These are phyloP conservation scores for Melipona quadrifasciata DNA, from an alignment of 1,140 invertebrate species.

Conservation along the genomic window DNA sequence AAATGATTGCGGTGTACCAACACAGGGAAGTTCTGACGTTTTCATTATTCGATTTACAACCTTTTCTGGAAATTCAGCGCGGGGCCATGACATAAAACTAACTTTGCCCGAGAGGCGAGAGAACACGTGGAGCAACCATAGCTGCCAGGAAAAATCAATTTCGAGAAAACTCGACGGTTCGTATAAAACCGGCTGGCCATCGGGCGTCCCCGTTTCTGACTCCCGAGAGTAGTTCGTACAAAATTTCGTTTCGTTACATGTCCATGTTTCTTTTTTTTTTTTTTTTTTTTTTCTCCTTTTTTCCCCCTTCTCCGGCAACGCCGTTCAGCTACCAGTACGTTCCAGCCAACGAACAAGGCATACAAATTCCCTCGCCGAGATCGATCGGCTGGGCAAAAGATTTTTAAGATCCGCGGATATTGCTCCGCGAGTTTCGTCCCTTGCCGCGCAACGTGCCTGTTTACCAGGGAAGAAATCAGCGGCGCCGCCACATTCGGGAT, in stretches of 20 bases:
- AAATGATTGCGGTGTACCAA: slow-evolving; percentile 61
- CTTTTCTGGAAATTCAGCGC: slow-evolving; percentile 66
- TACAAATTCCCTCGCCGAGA: slow-evolving; percentile 16
- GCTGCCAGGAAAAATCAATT: slow-evolving; percentile 68
- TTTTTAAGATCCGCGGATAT: not conserved
- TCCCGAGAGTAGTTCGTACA: slow-evolving; percentile 39
- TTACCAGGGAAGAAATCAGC: slow-evolving; percentile 43
- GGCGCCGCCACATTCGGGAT: slow-evolving; percentile 24
- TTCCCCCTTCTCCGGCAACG: slow-evolving; percentile 2
- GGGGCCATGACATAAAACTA: slow-evolving; percentile 66
- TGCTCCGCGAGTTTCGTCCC: not conserved
- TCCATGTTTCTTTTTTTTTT: slow-evolving; percentile 21
- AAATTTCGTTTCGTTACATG: slow-evolving; percentile 58
- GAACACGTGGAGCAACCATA: slow-evolving; percentile 51
- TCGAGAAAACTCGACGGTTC: slow-evolving; percentile 65
- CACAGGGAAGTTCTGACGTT: slow-evolving; percentile 65
- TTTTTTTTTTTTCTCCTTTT: rapidly evolving
- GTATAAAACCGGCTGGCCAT: slow-evolving; percentile 60
- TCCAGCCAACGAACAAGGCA: slow-evolving; percentile 1
- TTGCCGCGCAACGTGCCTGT: not conserved
- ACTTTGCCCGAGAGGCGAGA: slow-evolving; percentile 45
- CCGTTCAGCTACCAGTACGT: slow-evolving; percentile 24
- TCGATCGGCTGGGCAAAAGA: not conserved
- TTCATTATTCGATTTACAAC: slow-evolving; percentile 71
- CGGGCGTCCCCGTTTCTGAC: slow-evolving; percentile 41